Conservation (phyloP, 2,888 invertebrate genomes). For the Leucophora obtusa region DNA sequence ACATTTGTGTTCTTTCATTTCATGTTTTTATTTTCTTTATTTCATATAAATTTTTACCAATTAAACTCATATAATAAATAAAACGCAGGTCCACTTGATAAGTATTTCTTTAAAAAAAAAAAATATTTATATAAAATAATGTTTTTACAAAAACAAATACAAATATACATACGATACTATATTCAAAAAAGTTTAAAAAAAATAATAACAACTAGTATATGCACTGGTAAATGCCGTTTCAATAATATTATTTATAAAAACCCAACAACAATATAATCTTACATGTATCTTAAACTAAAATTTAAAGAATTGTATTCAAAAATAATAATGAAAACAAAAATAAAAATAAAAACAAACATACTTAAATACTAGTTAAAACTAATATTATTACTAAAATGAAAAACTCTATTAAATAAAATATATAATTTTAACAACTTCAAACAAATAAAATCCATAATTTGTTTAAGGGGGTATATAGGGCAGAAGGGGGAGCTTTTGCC, state of each 20-base stretch:
- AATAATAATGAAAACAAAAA: background rate
- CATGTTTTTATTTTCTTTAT: too few relatives aligned
- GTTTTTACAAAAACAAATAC: constrained; percentile 5
- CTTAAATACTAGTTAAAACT: constrained; percentile 32
- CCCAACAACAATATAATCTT: background rate
- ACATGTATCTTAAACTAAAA: constrained; percentile 27
- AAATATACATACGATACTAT: background rate
- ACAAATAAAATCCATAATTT: too few relatives aligned
- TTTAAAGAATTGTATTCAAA: constrained; percentile 6
- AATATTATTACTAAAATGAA: constrained; percentile 36
- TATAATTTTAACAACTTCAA: constrained; percentile 11
- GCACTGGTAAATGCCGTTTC: constrained; percentile 38
- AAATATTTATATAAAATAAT: constrained; percentile 1
- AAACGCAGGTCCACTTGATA: constrained; percentile 27
- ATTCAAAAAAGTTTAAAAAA: background rate
- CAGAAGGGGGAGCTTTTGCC: too few relatives aligned
- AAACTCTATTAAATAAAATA: constrained; percentile 29
- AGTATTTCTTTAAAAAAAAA: background rate
- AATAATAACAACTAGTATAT: constrained; percentile 11
- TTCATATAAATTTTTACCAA: background rate
- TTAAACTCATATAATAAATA: background rate
- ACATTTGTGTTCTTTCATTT: too few relatives aligned
- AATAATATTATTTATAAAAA: constrained; percentile 19
- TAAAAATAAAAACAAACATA: background rate
- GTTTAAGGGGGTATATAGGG: too few relatives aligned